phyloP scores from a whole-genome alignment of 35 echinoderm and acorn worm species.

The Anneissia japonica region DNA sequence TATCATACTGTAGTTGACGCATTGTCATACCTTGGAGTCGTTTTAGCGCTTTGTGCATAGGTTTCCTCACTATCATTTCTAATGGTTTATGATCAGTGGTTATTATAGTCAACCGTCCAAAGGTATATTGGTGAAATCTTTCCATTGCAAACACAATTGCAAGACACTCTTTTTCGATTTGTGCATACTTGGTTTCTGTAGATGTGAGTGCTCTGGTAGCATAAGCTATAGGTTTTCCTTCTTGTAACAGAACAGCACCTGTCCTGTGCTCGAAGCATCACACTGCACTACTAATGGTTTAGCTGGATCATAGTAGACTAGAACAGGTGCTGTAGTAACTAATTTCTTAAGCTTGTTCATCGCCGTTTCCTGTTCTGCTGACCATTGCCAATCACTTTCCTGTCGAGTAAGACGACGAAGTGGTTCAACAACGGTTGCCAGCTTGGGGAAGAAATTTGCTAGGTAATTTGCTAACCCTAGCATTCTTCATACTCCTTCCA shows the following conservation, averaged over 20 bases:
- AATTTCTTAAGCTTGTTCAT: constrained; percentile 24
- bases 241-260: constrained; percentile 25
- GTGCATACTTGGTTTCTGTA: constrained; percentile 13
- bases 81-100: constrained; percentile 52
- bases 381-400: constrained; percentile 44
- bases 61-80: constrained; percentile 53
- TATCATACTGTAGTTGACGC: constrained; percentile 21
- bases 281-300: constrained; percentile 14
- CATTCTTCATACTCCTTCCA: constrained; percentile 40
- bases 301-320: constrained; percentile 35
- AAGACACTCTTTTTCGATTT: constrained; percentile 28
- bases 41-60: constrained; percentile 44
- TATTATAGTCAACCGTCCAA: neutral
- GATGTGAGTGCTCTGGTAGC: constrained; percentile 32
- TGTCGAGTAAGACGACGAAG: constrained; percentile 36
- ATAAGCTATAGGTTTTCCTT: constrained; percentile 37
- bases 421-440: constrained; percentile 24
- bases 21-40: constrained; percentile 49
- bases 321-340: constrained; percentile 35
- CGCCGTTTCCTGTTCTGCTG: constrained; percentile 29
- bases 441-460: constrained; percentile 42
- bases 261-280: constrained; percentile 40
- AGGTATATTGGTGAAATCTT: constrained; percentile 36
- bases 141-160: constrained; percentile 36
- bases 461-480: constrained; percentile 66